Evolutionary conservation across 2,797 vertebrate genomes (phyloP), one percentile per base, ranked within the genome.

Genomic region (Pseudochromis fuscus): DNA sequence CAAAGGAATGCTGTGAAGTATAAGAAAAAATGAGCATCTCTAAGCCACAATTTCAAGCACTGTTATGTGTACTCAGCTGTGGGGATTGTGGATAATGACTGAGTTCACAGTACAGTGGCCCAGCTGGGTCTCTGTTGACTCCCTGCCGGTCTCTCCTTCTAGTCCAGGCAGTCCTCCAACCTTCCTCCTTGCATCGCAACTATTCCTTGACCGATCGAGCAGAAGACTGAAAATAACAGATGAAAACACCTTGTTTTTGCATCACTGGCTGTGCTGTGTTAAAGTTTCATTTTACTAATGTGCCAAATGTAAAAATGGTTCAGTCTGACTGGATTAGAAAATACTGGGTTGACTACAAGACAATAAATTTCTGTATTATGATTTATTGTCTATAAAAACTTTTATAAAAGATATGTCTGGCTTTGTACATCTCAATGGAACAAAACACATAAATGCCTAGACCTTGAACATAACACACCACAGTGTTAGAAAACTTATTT

Each of bases 51-150:
- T 77, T 79, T 72, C 40, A 70, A 42, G 58, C 42, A 52, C 30
- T 76, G 69, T 69, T 51, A 58, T 38, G 7, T 33, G 55, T 51
- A 35, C 21, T 83, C 75, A 75, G 46, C 48, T 66, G 56, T 55
- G 25, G 12, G 35, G 68, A 82, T 44, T 25, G 67, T 63, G 28
- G 53, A 63, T 67, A 72, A 79, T 69, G 44, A 77, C 21, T 8
- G 31, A 59, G 55, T 56, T 77, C 18, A 61, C 42, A 64, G 63
- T 50, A 38, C 60, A 59, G 65, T 30, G 19, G 52, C 67, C 72
- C 72, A 87, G 83, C 79, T 83, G 80, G 28, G 76, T 59, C 75
- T 70, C 58, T 37, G 23, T n/a, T 25, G 57, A 75, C 63, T 57
- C 73, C 72, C 69, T 62, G 58, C 59, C 28, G 31, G 33, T 52